These are phyloP conservation scores for Caranx ignobilis DNA, from an alignment of 2,113 vertebrate genomes.

Conservation along the genomic window DNA sequence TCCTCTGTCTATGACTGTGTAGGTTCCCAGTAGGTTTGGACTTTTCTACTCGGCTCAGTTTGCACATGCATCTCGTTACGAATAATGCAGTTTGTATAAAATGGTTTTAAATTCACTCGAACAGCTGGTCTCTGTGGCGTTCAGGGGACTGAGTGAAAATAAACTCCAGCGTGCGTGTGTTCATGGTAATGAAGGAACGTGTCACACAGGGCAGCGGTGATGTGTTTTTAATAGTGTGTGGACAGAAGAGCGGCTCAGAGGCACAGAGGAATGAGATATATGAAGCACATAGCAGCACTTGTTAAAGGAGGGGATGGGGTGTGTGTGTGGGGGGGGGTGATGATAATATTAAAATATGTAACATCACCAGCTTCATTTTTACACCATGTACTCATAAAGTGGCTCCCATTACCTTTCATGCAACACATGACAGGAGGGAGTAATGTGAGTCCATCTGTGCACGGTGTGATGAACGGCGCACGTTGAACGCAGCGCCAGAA, in stretches of 20 bases:
- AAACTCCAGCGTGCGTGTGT: background rate
- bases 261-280: background rate
- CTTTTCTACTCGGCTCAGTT: too few species aligned
- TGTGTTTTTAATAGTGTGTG: background rate
- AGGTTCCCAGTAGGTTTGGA: too few species aligned
- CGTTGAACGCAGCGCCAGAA: background rate
- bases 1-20: too few species aligned
- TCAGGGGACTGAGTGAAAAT: background rate
- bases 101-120: background rate
- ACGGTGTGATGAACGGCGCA: too few species aligned
- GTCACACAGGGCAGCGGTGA: background rate
- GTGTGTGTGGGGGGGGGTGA: background rate
- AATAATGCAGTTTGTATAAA: too few species aligned
- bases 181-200: background rate
- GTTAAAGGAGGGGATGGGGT: background rate
- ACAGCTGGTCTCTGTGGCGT: background rate
- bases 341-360: background rate
- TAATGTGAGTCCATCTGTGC: background rate
- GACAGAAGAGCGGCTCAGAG: too few species aligned
- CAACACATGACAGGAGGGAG: background rate
- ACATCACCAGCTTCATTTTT: background rate
- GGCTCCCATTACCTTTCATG: background rate
- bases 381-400: background rate
- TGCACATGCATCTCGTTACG: too few species aligned
- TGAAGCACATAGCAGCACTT: background rate